A percentile compares a stretch with the other conserved stretches of the same genome.
phyloP scores from a whole-genome alignment of 2,888 invertebrate genomes.

The Glomeris marginata region DNA sequence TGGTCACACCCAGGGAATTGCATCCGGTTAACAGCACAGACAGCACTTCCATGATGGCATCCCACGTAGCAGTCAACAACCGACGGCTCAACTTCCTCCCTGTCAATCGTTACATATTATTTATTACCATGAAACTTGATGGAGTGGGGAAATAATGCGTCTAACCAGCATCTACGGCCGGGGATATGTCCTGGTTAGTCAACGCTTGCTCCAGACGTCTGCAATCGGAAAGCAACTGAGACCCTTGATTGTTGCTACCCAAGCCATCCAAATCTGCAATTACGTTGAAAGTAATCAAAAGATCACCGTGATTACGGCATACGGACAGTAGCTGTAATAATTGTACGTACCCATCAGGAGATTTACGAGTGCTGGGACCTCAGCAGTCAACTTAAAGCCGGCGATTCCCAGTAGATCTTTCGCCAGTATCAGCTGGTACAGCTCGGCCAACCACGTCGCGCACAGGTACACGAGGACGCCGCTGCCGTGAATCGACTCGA shows the following conservation, averaged over 20 bases:
- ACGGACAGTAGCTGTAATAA: too few species aligned
- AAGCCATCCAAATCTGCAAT: slow-evolving; percentile 64
- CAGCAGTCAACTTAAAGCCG: slow-evolving; percentile 42
- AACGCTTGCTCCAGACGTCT: slow-evolving; percentile 65
- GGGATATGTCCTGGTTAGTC: slow-evolving; percentile 47
- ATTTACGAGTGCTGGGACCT: slow-evolving; percentile 52
- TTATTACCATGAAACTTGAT: too few species aligned
- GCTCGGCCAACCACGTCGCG: slow-evolving; percentile 80
- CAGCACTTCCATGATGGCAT: slow-evolving; percentile 72
- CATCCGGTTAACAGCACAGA: slow-evolving; percentile 51
- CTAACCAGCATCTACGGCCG: slow-evolving; percentile 60
- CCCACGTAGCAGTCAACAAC: slow-evolving; percentile 81
- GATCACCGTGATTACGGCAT: too few species aligned
- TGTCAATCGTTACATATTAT: slow-evolving; percentile 13
- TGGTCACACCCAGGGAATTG: slow-evolving; percentile 31
- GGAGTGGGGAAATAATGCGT: too few species aligned
- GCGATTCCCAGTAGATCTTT: slow-evolving; percentile 53
- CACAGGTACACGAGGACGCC: slow-evolving; percentile 86
- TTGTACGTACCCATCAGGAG: slow-evolving; percentile 48
- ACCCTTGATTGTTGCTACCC: slow-evolving; percentile 46
- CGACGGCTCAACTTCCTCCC: slow-evolving; percentile 36
- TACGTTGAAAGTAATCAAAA: slow-evolving; percentile 8
- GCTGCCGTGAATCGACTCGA: slow-evolving; percentile 79
- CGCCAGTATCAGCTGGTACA: slow-evolving; percentile 72
- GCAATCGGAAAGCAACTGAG: slow-evolving; percentile 73